Conservation (phyloP, 2,888 invertebrate species). For the Nomada fabriciana region DNA sequence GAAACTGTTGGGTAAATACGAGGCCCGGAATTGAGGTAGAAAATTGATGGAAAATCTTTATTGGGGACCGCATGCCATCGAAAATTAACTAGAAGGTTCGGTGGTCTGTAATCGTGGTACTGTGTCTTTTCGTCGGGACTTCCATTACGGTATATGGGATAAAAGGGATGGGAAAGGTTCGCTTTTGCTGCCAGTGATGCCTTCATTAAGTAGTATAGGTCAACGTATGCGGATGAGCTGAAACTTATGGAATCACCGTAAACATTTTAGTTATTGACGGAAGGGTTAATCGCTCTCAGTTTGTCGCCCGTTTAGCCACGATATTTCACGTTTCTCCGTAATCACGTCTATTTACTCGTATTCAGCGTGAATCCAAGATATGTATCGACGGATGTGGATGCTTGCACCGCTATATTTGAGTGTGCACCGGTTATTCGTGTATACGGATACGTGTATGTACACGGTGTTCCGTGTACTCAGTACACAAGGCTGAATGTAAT, state of each 20-base stretch:
- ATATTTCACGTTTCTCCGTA: neutral
- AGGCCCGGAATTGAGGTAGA: neutral
- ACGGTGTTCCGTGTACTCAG: conserved; percentile 35
- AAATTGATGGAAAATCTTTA: conserved; percentile 22
- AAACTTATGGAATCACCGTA: no score
- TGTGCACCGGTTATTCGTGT: neutral
- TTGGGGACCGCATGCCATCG: neutral
- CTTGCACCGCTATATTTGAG: neutral
- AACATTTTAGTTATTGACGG: no score
- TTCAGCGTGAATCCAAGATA: neutral
- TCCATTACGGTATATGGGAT: no score
- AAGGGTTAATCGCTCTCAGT: neutral
- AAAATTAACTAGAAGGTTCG: conserved; percentile 12
- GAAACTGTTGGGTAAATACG: neutral
- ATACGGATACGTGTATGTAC: neutral
- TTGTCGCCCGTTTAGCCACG: neutral
- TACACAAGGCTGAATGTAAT: conserved; percentile 58
- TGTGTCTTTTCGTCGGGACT: neutral
- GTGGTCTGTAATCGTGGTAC: conserved; percentile 2
- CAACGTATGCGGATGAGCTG: no score
- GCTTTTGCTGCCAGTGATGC: neutral
- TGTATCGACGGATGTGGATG: neutral
- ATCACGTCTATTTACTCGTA: conserved; percentile 1
- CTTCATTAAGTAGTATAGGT: neutral
- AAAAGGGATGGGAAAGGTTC: neutral